A percentile compares a stretch with the other conserved stretches of the same genome.
Conservation (phyloP, 1,140 invertebrate genomes). For the Aporrectodea caliginosa region DNA sequence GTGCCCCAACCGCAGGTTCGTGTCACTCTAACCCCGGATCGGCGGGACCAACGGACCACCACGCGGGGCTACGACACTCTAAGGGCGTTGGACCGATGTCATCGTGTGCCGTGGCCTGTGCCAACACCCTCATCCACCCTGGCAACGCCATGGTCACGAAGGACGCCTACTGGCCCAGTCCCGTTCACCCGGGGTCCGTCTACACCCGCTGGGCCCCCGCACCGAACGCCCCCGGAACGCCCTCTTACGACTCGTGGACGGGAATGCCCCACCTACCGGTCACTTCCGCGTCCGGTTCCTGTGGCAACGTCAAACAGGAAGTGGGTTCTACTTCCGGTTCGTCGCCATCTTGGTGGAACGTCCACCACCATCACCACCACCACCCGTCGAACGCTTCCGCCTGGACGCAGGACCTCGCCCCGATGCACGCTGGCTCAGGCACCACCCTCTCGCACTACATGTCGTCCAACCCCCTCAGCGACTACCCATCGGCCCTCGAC, state of each 20-base stretch:
- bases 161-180: neutral
- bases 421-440: neutral
- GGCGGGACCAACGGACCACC: neutral
- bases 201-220: neutral
- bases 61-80: neutral
- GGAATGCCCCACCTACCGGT: neutral
- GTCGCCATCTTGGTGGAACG: neutral
- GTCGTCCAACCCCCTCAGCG: neutral
- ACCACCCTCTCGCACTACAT: constrained; percentile 1
- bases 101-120: neutral
- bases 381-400: neutral
- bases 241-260: neutral
- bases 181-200: neutral
- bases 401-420: neutral
- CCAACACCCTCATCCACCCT: neutral
- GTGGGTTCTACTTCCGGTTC: no score
- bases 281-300: neutral
- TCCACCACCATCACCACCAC: neutral
- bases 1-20: no score
- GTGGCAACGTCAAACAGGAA: neutral
- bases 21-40: neutral
- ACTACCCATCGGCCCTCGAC: constrained; percentile 5
- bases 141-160: neutral
- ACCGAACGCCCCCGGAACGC: no score
- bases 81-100: neutral